Percentiles rank a stretch among this genome's conserved stretches.
These are phyloP conservation scores for Vanessa cardui DNA, from an alignment of 2,888 invertebrate genomes.

Conservation along the genomic window DNA sequence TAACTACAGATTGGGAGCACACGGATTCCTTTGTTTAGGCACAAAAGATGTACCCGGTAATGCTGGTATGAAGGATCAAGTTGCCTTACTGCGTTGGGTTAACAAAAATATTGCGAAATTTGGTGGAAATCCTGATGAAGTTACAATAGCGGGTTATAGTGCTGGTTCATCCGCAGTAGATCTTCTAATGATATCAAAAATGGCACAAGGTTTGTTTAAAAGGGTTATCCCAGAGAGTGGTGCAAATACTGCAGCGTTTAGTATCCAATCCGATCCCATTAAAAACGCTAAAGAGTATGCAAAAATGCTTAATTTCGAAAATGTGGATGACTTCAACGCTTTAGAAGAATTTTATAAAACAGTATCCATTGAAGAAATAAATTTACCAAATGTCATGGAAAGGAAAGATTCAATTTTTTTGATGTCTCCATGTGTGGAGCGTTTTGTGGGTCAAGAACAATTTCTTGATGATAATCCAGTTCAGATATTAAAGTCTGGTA, in stretches of 20 bases:
- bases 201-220: constrained; percentile 43
- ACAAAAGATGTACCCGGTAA: constrained; percentile 49
- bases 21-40: constrained; percentile 47
- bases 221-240: constrained; percentile 48
- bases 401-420: constrained; percentile 44
- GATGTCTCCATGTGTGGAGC: constrained; percentile 49
- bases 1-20: constrained; percentile 56
- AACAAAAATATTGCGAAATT: constrained; percentile 49
- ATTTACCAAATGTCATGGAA: constrained; percentile 37
- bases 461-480: constrained; percentile 54
- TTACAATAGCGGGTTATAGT: constrained; percentile 52
- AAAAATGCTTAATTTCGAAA: constrained; percentile 43
- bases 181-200: constrained; percentile 46
- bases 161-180: constrained; percentile 48
- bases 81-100: constrained; percentile 50
- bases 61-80: constrained; percentile 53
- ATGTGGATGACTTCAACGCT: constrained; percentile 49
- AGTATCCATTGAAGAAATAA: constrained; percentile 47
- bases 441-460: constrained; percentile 40
- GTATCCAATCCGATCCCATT: constrained; percentile 46
- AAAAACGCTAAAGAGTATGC: constrained; percentile 46
- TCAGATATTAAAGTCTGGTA: constrained; percentile 48
- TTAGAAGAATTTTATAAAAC: constrained; percentile 57
- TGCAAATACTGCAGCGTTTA: constrained; percentile 39
- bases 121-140: constrained; percentile 50